Conservation (phyloP, 2,797 vertebrate species). For the Sebastes steindachneri region DNA sequence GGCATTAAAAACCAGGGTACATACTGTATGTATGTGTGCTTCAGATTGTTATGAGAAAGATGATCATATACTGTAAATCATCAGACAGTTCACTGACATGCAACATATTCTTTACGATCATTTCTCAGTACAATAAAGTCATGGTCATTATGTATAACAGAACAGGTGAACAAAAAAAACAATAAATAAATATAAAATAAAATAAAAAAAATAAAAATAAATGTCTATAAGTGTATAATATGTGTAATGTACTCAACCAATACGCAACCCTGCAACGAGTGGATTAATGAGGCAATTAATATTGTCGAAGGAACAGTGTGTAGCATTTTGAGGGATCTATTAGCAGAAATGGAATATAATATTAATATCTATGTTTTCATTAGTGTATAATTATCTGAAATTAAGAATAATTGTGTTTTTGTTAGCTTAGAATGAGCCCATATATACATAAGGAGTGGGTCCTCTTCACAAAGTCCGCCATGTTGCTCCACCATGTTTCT, state of each 20-base stretch:
- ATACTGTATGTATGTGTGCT: not conserved
- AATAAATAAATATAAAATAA: accelerated
- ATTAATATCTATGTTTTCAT: too few relatives aligned
- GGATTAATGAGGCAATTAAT: accelerated
- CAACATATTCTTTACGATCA: not conserved
- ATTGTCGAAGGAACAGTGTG: accelerated
- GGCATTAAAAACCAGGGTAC: not conserved
- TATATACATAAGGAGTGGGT: accelerated
- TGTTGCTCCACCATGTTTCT: too few relatives aligned
- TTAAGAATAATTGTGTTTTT: too few relatives aligned
- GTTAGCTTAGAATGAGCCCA: too few relatives aligned
- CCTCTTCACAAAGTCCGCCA: accelerated
- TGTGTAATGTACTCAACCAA: too few relatives aligned
- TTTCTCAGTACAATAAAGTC: not conserved
- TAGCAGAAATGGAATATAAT: too few relatives aligned
- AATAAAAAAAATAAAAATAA: too few relatives aligned
- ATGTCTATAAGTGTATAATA: accelerated
- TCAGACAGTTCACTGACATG: not conserved
- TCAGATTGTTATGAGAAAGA: not conserved
- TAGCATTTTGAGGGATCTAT: too few relatives aligned
- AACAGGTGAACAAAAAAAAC: not conserved
- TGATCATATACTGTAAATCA: not conserved
- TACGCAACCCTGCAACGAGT: accelerated
- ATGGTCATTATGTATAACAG: not conserved
- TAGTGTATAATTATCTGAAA: too few relatives aligned